Evolutionary conservation across 1,140 invertebrate species (phyloP).

Genomic region (Drosophila busckii): DNA sequence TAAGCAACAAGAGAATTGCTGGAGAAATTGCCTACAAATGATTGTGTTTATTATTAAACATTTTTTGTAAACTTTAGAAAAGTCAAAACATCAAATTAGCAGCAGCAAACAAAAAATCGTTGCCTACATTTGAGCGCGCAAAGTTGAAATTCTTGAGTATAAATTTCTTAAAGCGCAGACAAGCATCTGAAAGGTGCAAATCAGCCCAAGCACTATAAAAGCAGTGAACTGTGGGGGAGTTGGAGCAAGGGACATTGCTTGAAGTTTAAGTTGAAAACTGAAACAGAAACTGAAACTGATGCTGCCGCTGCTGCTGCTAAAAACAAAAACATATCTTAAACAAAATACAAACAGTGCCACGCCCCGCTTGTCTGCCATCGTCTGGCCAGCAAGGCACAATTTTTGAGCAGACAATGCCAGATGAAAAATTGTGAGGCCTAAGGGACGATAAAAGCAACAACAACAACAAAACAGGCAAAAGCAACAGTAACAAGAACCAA

Average conservation of each 20-base stretch:
- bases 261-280: too few species aligned
- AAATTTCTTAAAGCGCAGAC: neutral
- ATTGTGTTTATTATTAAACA: too few species aligned
- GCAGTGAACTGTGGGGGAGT: too few species aligned
- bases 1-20: too few species aligned
- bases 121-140: neutral
- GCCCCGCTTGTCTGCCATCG: too few species aligned
- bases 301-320: too few species aligned
- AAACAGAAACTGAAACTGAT: too few species aligned
- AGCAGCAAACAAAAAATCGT: neutral
- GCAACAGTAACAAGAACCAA: conserved; percentile 6
- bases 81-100: neutral
- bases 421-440: conserved; percentile 48
- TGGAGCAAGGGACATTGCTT: too few species aligned
- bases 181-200: too few species aligned
- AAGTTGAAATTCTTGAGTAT: neutral
- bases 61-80: neutral
- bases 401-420: conserved; percentile 37
- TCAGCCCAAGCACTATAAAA: too few species aligned
- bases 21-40: neutral
- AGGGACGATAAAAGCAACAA: conserved; percentile 30
- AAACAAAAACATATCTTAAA: too few species aligned
- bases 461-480: conserved; percentile 21
- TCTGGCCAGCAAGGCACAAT: neutral
- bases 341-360: conserved; percentile 23